phyloP scores from a whole-genome alignment of 2,888 invertebrate species.

The Kryphioiulus occultus region DNA sequence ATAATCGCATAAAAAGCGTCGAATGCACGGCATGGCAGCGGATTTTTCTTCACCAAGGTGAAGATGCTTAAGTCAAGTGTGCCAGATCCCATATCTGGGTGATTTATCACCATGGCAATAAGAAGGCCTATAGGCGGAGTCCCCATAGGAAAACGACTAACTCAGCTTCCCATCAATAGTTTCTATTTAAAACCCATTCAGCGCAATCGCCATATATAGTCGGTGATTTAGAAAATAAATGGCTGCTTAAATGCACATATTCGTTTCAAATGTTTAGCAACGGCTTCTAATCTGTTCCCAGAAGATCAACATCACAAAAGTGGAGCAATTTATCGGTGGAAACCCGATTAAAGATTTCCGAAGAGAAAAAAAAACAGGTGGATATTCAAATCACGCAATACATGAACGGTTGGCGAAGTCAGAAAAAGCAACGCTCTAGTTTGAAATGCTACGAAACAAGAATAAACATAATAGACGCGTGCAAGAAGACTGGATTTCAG shows the following conservation, averaged over 20 bases:
- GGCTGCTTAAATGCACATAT: slow-evolving; percentile 21
- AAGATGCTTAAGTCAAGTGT: neutral
- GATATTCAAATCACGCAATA: neutral
- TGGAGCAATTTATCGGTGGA: neutral
- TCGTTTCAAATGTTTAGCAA: slow-evolving; percentile 25
- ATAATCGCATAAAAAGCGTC: neutral
- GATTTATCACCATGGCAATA: slow-evolving; percentile 35
- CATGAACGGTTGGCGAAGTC: neutral
- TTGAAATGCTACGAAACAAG: neutral
- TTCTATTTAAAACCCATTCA: slow-evolving; percentile 10
- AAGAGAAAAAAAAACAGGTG: neutral
- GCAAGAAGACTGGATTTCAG: neutral
- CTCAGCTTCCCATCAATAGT: neutral
- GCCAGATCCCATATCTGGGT: slow-evolving; percentile 22
- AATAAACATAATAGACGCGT: neutral
- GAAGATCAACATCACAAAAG: slow-evolving; percentile 11
- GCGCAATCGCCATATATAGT: neutral
- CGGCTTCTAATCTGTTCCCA: slow-evolving; percentile 17
- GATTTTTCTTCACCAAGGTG: neutral
- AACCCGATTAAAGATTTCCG: neutral
- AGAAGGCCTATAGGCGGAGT: neutral
- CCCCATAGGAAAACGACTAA: slow-evolving; percentile 9
- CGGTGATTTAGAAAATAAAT: neutral
- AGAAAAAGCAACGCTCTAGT: neutral
- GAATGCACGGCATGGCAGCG: neutral